Evolutionary conservation across 2,888 invertebrate species (phyloP), one percentile per base, ranked within the genome.

Genomic region (Morpho helenor): DNA sequence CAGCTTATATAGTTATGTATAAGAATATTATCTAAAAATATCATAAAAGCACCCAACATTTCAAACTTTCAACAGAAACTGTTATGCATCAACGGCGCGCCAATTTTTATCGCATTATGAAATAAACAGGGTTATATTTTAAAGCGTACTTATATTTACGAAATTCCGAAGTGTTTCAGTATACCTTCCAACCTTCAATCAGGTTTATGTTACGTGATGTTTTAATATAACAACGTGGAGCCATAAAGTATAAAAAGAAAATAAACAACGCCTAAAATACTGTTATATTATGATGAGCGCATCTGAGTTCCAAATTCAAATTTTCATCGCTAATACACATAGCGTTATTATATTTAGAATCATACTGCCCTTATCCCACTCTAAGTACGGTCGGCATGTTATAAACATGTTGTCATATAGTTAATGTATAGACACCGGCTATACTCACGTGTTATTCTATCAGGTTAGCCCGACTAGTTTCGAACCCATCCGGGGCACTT

Each of bases 211-310:
- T 47, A 53, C 45, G 53, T 10, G 42, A 44, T 49, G 43, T 56
- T 49, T 41, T 47, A 53, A 47, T 47, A 53, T 40, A n/a, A 31
- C 7, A n/a, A 39, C 46, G 46, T 46, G 39, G 7, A 31, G 41
- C 61, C 57, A 63, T 67, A 67, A 67, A 67, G 60, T 61, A 68
- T 59, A 57, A 23, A 52, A 66, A 62, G 56, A 58, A 64, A 68
- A 67, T 55, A 68, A 67, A 66, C 63, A 63, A 57, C 62, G 46
- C n/a, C 45, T 31, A 31, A 57, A 50, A 50, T 63, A 62, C 52
- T 53, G 51, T 53, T 57, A 57, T 66, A 57, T 61, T 63, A 62
- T 62, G 60, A 65, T 61, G 58, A 59, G 55, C 44, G 45, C 46
- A 40, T 50, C 6, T 40, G n/a, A 50, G 40, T 40, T 23, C 22